Evolutionary conservation across 2,113 vertebrate species (phyloP), one percentile per base, ranked within the genome.

Genomic region (Polypterus bichir): DNA sequence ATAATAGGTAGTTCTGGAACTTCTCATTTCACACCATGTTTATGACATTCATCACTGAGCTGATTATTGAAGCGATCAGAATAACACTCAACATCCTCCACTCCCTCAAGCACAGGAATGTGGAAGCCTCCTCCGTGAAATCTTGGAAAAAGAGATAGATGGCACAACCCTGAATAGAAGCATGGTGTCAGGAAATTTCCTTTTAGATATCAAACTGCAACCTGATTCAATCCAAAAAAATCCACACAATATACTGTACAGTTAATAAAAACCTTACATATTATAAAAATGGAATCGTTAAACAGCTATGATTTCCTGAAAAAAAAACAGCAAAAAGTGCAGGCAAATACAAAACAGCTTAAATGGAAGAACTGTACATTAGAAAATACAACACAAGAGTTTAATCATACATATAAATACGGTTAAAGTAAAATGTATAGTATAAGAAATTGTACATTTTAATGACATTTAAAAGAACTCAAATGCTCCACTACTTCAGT

Each of bases 141-240:
- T 54, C 45, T 59, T 61, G 62, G 54, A 53, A 47, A 69, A 73
- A 61, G 64, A 72, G 73, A 70, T 74, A 68, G 74, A 69, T 77
- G 60, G 49, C 27, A 27, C 27, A 27, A 27, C 27, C 27, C 27
- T 27, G 27, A 27, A 27, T 27, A 27, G 27, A 27, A 27, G 27
- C 27, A 27, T 27, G 27, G 27, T 27, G 27, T 27, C 27, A 27
- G 27, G 27, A 27, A 27, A 27, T 27, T 27, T 27, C 1, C 27
- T 27, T 27, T 27, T 27, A 27, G 27, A 27, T 27, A 27, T 27
- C 27, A 27, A 27, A 27, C 27, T 27, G 27, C 27, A 27, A 27
- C 27, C 27, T 27, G 27, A 27, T 27, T 27, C 27, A 27, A 27
- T 27, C 27, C 27, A 27, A 27, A 27, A 27, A 27, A 27, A 27